phyloP scores from a whole-genome alignment of 2,797 vertebrate genomes.

The Darevskia mixta region DNA sequence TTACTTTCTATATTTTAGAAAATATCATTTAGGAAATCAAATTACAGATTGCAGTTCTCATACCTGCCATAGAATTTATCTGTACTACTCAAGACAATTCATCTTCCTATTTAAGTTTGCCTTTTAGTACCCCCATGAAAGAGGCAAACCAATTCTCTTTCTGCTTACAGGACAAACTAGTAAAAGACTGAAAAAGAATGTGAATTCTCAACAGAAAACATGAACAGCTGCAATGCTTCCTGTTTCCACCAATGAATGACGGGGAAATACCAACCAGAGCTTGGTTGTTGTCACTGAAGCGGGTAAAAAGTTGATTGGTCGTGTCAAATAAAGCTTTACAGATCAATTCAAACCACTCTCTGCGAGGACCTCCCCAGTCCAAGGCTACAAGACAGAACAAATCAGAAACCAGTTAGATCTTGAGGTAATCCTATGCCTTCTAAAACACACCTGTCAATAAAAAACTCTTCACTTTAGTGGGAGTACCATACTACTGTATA shows the following conservation, averaged over 20 bases:
- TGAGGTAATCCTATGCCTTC: constrained; percentile 3
- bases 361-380: constrained; percentile 97
- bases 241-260: not conserved
- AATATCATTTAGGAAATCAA: not conserved
- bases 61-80: not conserved
- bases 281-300: constrained; percentile 98
- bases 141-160: not conserved
- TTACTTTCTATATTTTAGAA: not conserved
- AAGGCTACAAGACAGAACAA: constrained; percentile 85
- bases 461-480: not conserved
- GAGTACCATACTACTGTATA: not conserved
- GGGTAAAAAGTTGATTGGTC: constrained; percentile 93
- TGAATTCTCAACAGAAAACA: not conserved
- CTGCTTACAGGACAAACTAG: constrained; percentile 17
- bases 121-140: not conserved
- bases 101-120: too few relatives aligned
- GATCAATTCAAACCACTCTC: constrained; percentile 98
- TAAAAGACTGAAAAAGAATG: constrained; percentile 30
- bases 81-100: not conserved
- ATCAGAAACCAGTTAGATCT: constrained; percentile 42
- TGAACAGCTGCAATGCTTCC: not conserved
- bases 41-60: not conserved
- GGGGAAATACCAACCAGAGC: constrained; percentile 86
- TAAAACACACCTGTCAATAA: not conserved
- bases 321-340: constrained; percentile 97